These are phyloP conservation scores for Actinemys pallida DNA, from an alignment of 2,113 vertebrate species.

Conservation along the genomic window DNA sequence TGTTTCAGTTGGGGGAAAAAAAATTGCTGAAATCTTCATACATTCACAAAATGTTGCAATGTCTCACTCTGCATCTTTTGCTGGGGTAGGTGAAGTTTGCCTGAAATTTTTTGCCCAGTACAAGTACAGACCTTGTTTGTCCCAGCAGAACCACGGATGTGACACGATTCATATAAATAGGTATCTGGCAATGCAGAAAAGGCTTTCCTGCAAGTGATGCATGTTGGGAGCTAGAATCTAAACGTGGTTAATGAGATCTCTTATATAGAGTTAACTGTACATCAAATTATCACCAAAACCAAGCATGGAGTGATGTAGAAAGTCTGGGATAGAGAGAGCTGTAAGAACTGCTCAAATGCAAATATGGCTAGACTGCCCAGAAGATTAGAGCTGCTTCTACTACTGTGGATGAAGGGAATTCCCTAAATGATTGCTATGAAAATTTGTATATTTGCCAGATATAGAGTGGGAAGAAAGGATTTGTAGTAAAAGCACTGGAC, in stretches of 20 bases:
- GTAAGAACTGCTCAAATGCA: neutral
- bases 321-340: neutral
- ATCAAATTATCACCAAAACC: conserved; percentile 28
- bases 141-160: neutral
- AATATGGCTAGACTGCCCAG: neutral
- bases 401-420: neutral
- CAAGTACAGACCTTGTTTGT: neutral
- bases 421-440: neutral
- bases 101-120: neutral
- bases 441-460: neutral
- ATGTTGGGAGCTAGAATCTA: conserved; percentile 24
- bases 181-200: conserved; percentile 5
- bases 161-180: conserved; percentile 22
- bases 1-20: neutral
- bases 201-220: conserved; percentile 39
- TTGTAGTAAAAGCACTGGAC: neutral
- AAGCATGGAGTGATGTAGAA: conserved; percentile 34
- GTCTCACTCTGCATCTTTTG: neutral
- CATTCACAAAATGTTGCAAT: neutral
- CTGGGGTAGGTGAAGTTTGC: neutral
- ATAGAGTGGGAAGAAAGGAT: neutral
- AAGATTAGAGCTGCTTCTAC: neutral
- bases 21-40: neutral
- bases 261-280: neutral
- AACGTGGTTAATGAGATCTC: conserved; percentile 47